phyloP scores from a whole-genome alignment of 2,888 invertebrate species.

The Pterostichus madidus region DNA sequence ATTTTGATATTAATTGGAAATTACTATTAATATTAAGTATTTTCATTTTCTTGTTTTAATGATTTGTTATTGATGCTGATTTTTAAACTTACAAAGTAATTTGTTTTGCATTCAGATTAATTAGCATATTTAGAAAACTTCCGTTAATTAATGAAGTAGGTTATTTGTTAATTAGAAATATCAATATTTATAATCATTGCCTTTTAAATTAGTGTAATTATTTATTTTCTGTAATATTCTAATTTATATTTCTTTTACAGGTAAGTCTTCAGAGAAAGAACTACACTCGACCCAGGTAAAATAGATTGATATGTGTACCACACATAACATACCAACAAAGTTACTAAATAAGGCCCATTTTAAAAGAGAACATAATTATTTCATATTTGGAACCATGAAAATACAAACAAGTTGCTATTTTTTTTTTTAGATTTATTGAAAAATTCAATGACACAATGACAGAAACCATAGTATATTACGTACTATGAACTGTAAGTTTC shows the following conservation, averaged over 20 bases:
- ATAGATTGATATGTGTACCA: not conserved
- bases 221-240: constrained; percentile 6
- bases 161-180: constrained; percentile 39
- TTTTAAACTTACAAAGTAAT: constrained; percentile 5
- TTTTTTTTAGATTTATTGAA: no score
- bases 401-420: no score
- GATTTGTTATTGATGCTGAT: not conserved
- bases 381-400: no score
- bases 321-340: no score
- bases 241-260: constrained; percentile 13
- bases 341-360: no score
- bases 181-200: constrained; percentile 22
- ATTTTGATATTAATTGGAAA: no score
- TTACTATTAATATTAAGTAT: no score
- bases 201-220: not conserved
- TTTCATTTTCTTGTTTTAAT: not conserved
- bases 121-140: constrained; percentile 32
- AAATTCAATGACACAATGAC: no score
- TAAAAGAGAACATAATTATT: no score
- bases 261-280: constrained; percentile 5
- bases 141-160: constrained; percentile 43
- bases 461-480: no score
- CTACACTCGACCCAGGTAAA: not conserved
- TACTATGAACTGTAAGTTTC: no score
- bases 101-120: constrained; percentile 22